These are phyloP conservation scores for Drosophila fungiperda DNA, from an alignment of 2,888 invertebrate species.

Conservation along the genomic window DNA sequence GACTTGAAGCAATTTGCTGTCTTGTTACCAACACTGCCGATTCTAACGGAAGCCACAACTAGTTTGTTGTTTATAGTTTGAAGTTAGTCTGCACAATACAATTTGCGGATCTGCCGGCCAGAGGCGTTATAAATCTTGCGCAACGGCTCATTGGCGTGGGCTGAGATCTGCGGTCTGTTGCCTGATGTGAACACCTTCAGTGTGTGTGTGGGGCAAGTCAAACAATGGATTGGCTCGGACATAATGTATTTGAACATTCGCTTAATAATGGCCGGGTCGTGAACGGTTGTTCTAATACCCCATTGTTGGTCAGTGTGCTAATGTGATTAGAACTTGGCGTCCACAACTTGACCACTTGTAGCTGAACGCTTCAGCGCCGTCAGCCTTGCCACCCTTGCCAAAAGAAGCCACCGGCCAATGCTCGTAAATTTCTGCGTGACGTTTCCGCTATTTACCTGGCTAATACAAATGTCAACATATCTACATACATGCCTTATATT, in stretches of 20 bases:
- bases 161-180: constrained; percentile 36
- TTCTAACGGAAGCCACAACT: constrained; percentile 64
- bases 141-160: constrained; percentile 72
- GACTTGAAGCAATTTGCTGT: constrained; percentile 50
- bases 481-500: not conserved
- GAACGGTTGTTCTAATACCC: constrained; percentile 58
- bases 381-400: constrained; percentile 58
- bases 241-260: constrained; percentile 43
- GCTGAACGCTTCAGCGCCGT: constrained; percentile 57
- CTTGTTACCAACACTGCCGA: constrained; percentile 4
- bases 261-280: constrained; percentile 58
- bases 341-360: constrained; percentile 65
- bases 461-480: constrained; percentile 8
- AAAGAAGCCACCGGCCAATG: constrained; percentile 45
- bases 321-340: constrained; percentile 69
- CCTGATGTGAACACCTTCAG: constrained; percentile 57
- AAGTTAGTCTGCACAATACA: not conserved
- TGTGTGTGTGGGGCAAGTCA: constrained; percentile 20
- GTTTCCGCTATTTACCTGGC: constrained; percentile 62
- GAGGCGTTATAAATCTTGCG: constrained; percentile 77
- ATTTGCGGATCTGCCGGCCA: constrained; percentile 31
- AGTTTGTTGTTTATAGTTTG: constrained; percentile 19
- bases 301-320: constrained; percentile 75
- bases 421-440: constrained; percentile 63
- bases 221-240: constrained; percentile 59